Percentiles rank a stretch among this genome's conserved stretches.
Evolutionary conservation across 1,140 invertebrate genomes (phyloP).

Genomic region (Saccostrea cuccullata): DNA sequence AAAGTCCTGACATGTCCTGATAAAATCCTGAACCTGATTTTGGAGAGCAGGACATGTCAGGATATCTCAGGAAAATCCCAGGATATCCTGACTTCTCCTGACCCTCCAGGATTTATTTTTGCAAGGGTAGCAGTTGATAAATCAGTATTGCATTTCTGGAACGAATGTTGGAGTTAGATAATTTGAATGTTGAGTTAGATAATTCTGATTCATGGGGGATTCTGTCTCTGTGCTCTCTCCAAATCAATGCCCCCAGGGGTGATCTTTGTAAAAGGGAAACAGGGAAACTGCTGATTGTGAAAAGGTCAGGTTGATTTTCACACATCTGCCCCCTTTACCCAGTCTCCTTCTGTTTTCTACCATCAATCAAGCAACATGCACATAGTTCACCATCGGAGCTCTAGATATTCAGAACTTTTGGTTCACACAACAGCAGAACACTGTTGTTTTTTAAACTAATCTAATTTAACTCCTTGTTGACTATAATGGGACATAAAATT

Average conservation of each 20-base stretch:
- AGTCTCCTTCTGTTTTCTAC: not conserved
- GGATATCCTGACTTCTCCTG: no score
- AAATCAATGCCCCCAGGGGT: not conserved
- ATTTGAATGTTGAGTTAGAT: constrained; percentile 9
- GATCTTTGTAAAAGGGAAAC: constrained; percentile 10
- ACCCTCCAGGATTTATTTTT: no score
- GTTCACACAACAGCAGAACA: not conserved
- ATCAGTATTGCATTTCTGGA: constrained; percentile 31
- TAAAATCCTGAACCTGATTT: no score
- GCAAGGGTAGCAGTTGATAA: constrained; percentile 35
- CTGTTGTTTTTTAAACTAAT: not conserved
- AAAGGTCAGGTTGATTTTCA: constrained; percentile 22
- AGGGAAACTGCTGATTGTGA: constrained; percentile 16
- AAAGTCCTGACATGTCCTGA: no score
- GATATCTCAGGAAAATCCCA: no score
- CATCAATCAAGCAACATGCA: constrained; percentile 31
- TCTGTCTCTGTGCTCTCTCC: constrained; percentile 22
- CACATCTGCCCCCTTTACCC: constrained; percentile 21
- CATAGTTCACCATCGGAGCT: not conserved
- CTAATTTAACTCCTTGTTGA: not conserved
- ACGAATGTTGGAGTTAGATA: constrained; percentile 21
- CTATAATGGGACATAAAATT: not conserved
- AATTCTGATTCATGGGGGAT: not conserved
- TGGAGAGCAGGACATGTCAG: no score
- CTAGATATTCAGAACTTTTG: not conserved